Percentiles rank a stretch among this genome's conserved stretches.
These are phyloP conservation scores for Strigamia maritima DNA, from an alignment of 2,888 invertebrate species.

Conservation along the genomic window DNA sequence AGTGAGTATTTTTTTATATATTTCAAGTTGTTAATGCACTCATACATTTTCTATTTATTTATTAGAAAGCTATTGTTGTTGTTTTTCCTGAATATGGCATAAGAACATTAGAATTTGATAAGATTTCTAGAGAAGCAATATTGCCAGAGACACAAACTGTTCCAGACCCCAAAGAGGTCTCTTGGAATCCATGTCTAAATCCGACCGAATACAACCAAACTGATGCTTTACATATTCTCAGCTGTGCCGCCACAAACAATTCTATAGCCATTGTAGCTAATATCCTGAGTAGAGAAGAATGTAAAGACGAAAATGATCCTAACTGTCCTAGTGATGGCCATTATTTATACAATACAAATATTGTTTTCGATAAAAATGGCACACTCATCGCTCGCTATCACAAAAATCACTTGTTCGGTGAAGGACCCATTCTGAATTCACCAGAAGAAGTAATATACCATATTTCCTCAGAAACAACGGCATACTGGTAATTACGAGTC, in stretches of 20 bases:
- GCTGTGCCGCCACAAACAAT: background rate
- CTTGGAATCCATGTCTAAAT: too few species aligned
- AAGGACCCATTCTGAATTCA: background rate
- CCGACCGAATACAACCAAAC: too few species aligned
- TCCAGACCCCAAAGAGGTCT: too few species aligned
- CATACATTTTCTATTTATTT: too few species aligned
- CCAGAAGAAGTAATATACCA: background rate
- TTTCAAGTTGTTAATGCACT: too few species aligned
- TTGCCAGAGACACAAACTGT: too few species aligned
- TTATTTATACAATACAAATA: background rate
- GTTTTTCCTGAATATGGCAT: constrained; percentile 30
- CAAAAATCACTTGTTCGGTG: background rate
- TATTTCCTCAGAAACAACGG: too few species aligned
- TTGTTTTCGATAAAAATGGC: background rate
- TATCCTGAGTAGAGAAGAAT: background rate
- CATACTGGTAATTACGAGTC: too few species aligned
- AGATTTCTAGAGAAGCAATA: too few species aligned
- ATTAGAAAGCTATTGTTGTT: background rate
- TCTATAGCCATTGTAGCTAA: constrained; percentile 1
- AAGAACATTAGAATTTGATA: too few species aligned
- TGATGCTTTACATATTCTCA: background rate
- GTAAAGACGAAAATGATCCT: background rate
- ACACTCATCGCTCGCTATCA: background rate
- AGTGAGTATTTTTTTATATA: too few species aligned
- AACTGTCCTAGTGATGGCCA: background rate